phyloP scores from a whole-genome alignment of 2,797 vertebrate genomes.

The Prionace glauca region DNA sequence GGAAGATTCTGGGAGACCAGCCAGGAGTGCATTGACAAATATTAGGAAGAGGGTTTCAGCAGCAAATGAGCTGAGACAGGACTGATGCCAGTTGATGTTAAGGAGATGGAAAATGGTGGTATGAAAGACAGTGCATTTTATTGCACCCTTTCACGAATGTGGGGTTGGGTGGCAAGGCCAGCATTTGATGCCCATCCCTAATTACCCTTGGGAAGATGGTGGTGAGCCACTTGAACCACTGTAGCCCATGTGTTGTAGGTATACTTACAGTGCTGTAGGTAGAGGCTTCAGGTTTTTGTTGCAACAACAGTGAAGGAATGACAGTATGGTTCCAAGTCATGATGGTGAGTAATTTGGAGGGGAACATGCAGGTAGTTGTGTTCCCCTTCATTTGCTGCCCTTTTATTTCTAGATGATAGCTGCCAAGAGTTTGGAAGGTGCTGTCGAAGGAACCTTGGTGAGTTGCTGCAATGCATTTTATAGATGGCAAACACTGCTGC shows the following conservation, averaged over 20 bases:
- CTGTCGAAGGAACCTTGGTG: no score
- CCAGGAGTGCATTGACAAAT: no score
- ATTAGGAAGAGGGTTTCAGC: no score
- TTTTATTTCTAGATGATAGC: background rate
- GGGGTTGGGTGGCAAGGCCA: background rate
- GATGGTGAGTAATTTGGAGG: background rate
- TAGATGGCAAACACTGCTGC: background rate
- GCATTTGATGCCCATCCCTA: background rate
- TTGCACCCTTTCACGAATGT: background rate
- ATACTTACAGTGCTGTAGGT: no score
- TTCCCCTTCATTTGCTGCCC: background rate
- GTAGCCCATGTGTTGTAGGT: background rate
- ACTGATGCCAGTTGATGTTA: no score
- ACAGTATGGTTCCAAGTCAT: background rate
- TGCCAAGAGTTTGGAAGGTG: background rate
- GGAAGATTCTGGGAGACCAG: no score
- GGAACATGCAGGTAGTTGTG: background rate
- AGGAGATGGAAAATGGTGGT: background rate
- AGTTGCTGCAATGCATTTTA: background rate
- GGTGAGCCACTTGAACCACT: background rate
- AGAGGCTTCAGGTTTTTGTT: background rate
- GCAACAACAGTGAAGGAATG: background rate
- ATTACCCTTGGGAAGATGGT: background rate
- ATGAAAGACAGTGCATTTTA: background rate
- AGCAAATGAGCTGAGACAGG: no score